Evolutionary conservation across 2,797 vertebrate species (phyloP), one percentile per base, ranked within the genome.

Genomic region (Dryobates pubescens): DNA sequence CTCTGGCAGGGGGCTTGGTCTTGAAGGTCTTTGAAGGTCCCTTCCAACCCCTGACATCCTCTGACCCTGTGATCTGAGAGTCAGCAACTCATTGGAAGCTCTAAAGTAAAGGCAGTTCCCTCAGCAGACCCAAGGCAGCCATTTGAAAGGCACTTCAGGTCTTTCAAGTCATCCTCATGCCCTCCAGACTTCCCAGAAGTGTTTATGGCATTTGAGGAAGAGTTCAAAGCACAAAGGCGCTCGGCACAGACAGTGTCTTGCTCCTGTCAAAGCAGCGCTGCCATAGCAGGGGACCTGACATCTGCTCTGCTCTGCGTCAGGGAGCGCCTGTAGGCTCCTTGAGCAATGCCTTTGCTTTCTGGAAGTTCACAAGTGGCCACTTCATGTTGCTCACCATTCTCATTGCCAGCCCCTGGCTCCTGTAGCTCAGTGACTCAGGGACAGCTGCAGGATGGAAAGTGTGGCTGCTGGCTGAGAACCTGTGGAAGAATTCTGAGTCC

Each of bases 161-260:
- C 85, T 94, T 89, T 71, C 36, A 7, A 91, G 85, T 71, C 62
- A 56, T 36, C 10, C 3, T 13, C 71, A n/a, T 88, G 82, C n/a
- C 56, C 64, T 84, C 54, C 88, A 82, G 7, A 64, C 79, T 83
- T 80, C 76, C 73, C 70, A 94, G 84, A 96, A 90, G 80, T 71
- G 88, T 88, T 83, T 88, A 13, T 91, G 91, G 92, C 82, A 93
- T 95, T 89, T 76, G 87, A 92, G 75, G 81, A 90, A 45, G 85
- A 88, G 79, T 83, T 88, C 63, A 79, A 75, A 64, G 1, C 84
- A 95, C 94, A 92, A 94, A 87, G 47, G 41, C 0, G 17, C 82
- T 93, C 59, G 22, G 67, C 32, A 17, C 67, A 75, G 84, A 17
- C 47, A 3, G 9, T 12, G 73, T 75, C 92, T 88, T 89, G 74